A percentile compares a stretch with the other conserved stretches of the same genome.
Conservation (phyloP, 1,140 invertebrate genomes). For the Heliothis subflexa region DNA sequence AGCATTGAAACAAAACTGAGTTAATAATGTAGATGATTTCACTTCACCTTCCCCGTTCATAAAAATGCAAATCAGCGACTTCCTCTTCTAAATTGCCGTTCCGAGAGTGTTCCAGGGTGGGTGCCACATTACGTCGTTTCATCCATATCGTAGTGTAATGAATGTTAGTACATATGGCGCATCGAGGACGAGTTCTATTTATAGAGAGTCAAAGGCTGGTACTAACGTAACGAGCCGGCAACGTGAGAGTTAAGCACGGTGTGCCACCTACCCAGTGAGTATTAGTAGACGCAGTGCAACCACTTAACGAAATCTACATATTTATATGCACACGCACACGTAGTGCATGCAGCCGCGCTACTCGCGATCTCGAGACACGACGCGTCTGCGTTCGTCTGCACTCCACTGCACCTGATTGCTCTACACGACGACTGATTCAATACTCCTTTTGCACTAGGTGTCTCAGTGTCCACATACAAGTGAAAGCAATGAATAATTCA, state of each 20-base stretch:
- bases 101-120: conserved; percentile 80
- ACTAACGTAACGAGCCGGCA: conserved; percentile 40
- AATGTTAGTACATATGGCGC: conserved; percentile 49
- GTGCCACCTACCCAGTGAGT: conserved; percentile 31
- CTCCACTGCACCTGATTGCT: conserved; percentile 27
- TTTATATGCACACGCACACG: conserved; percentile 16
- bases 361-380: conserved; percentile 9
- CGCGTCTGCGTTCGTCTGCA: conserved; percentile 23
- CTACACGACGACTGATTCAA: not conserved
- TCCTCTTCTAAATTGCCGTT: conserved; percentile 81
- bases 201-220: conserved; percentile 46
- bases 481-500: not conserved
- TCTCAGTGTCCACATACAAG: not conserved
- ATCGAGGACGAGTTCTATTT: conserved; percentile 49
- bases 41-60: conserved; percentile 75
- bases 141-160: conserved; percentile 57
- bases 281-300: conserved; percentile 39
- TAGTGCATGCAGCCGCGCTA: conserved; percentile 1
- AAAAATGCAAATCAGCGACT: conserved; percentile 84
- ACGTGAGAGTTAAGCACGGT: conserved; percentile 47
- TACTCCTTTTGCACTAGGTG: not conserved
- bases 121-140: conserved; percentile 65
- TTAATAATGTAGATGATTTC: conserved; percentile 64
- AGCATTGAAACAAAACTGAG: conserved; percentile 41
- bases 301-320: conserved; percentile 41